These are phyloP conservation scores for Acleris cristana DNA, from an alignment of 2,888 invertebrate genomes.

Conservation along the genomic window DNA sequence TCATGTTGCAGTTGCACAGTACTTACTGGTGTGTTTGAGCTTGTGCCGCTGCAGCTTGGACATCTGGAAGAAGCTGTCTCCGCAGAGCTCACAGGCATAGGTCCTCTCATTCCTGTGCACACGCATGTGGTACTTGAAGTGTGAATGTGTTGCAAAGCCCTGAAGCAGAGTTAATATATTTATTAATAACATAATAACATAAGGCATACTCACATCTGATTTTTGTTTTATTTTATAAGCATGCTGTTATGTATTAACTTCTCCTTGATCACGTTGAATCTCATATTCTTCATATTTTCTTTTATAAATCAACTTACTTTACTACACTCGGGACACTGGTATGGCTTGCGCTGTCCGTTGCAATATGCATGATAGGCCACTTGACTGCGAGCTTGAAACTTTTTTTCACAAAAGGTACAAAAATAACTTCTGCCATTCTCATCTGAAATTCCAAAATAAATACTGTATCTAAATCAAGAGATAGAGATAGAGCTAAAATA, in stretches of 20 bases:
- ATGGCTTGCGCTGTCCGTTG: slow-evolving; percentile 80
- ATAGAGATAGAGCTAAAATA: too few species aligned
- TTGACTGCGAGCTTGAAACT: slow-evolving; percentile 87
- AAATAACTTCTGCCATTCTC: slow-evolving; percentile 80
- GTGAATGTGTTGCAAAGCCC: slow-evolving; percentile 88
- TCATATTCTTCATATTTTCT: too few species aligned
- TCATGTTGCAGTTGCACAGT: too few species aligned
- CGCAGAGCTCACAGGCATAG: slow-evolving; percentile 85
- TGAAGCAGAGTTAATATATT: slow-evolving; percentile 54
- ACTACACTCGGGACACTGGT: slow-evolving; percentile 72
- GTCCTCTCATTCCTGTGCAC: slow-evolving; percentile 86
- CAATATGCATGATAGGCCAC: slow-evolving; percentile 87
- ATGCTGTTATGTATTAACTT: too few species aligned
- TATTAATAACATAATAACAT: not conserved
- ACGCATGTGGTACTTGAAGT: slow-evolving; percentile 88
- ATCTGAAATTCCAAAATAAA: slow-evolving; percentile 58
- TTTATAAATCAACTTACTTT: slow-evolving; percentile 51
- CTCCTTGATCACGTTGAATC: too few species aligned
- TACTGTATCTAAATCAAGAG: not conserved
- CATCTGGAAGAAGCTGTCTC: slow-evolving; percentile 87
- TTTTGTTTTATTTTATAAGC: too few species aligned
- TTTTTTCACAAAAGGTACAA: slow-evolving; percentile 87
- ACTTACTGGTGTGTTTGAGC: slow-evolving; percentile 83
- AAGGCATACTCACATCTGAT: too few species aligned
- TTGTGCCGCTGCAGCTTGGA: slow-evolving; percentile 89